Evolutionary conservation across 2,888 invertebrate species (phyloP).

Genomic region (Lamellibrachia satsuma): DNA sequence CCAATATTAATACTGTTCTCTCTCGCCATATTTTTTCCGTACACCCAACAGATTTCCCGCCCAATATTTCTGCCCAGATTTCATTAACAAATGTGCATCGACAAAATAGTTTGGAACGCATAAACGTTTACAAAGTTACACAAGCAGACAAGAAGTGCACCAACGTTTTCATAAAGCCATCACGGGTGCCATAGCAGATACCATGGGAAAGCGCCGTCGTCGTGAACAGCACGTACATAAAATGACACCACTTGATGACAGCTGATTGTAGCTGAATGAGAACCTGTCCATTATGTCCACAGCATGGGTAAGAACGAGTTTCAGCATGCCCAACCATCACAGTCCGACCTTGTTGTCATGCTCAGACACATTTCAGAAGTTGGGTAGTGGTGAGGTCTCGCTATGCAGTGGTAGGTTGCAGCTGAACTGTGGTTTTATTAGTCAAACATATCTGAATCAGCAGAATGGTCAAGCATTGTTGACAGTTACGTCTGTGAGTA

Average conservation of each 20-base stretch:
- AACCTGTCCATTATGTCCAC: not conserved
- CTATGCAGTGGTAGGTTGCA: not conserved
- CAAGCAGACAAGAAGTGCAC: not conserved
- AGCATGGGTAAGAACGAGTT: not conserved
- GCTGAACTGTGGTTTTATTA: not conserved
- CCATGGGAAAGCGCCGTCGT: not conserved
- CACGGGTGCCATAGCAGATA: conserved; percentile 17
- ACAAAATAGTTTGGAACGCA: not conserved
- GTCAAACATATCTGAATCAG: conserved; percentile 3
- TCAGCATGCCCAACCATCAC: not conserved
- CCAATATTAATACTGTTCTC: not conserved
- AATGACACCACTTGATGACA: not conserved
- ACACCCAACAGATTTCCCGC: not conserved
- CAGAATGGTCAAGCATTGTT: not conserved
- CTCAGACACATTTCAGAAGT: not conserved
- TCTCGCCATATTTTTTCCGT: not conserved
- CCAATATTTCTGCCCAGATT: conserved; percentile 2
- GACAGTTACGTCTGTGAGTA: not conserved
- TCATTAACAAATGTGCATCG: not conserved
- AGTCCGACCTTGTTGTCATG: not conserved
- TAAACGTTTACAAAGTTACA: not conserved
- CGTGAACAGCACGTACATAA: conserved; percentile 10
- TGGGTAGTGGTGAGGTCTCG: not conserved
- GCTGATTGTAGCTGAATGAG: not conserved
- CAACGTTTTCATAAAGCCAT: conserved; percentile 3